Base-by-base conservation (phyloP, 2,888 invertebrate genomes). In the Hartigia nigra region DNA sequence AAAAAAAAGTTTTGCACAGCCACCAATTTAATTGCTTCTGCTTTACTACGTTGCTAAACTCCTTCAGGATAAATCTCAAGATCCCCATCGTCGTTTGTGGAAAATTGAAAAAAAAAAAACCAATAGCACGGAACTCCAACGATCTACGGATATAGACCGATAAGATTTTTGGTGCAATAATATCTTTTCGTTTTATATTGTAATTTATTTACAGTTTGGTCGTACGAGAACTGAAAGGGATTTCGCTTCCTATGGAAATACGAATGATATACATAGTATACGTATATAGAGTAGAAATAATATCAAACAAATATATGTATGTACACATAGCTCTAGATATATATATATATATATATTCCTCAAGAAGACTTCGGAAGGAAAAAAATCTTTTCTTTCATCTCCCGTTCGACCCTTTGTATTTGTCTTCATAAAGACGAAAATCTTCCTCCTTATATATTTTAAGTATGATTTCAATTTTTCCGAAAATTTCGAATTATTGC, bases 151-250 rank as follows among this genome's bases (percentile, higher is more conserved):
- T 55, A 55, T 23, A 9, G 55, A 55, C 23, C 14, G 55, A 23
- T 55, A 23, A 55, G 55, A 9, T 74, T 74, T 74, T 23, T 31
- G 35, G 34, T 70, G 70, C 23, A 76, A 76, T 35, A 70, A 76
- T 76, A 31, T 35, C 76, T 72, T 70, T 72, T 37, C 70, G 70
- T 76, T 76, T 76, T 31, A 72, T 76, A 76, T 76, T 76, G 39
- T 74, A 77, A 74, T 77, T 77, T 77, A 77, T 77, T 77, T 77
- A 74, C 77, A 77, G 37, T 31, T 39, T 72, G 70, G 72, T 77
- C 69, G 32, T 55, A 31, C 74, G 69, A 74, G 69, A 77, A 74
- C 69, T 39, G 74, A 77, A 75, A 36, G 74, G 36, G 74, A 75
- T 74, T 74, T 77, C 77, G 74, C 77, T 75, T 74, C 74, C 74